Evolutionary conservation across 2,888 invertebrate species (phyloP).

Genomic region (Xestia c-nigrum): DNA sequence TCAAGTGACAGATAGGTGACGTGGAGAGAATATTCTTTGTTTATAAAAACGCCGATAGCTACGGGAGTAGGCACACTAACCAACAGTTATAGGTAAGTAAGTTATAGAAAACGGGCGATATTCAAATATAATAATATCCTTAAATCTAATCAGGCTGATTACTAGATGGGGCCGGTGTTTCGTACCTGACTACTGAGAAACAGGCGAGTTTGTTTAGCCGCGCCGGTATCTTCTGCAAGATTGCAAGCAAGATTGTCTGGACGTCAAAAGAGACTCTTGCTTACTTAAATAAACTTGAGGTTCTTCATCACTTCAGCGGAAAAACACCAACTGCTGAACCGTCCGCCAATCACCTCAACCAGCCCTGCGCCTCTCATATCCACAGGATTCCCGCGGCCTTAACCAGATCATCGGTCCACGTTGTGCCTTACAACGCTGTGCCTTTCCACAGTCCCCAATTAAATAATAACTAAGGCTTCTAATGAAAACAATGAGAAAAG

Average conservation of each 20-base stretch:
- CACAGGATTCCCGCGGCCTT: not conserved
- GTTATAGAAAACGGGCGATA: not conserved
- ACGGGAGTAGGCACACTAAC: too few relatives aligned
- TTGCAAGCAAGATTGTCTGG: too few relatives aligned
- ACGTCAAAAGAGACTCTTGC: too few relatives aligned
- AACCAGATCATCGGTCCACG: not conserved
- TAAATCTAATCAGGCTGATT: not conserved
- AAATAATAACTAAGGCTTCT: not conserved
- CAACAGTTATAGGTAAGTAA: too few relatives aligned
- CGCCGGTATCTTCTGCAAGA: too few relatives aligned
- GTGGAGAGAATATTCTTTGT: too few relatives aligned
- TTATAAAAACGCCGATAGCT: too few relatives aligned
- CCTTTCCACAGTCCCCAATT: not conserved
- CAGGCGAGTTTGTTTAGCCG: too few relatives aligned
- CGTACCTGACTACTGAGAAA: too few relatives aligned
- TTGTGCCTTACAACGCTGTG: not conserved
- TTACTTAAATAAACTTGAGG: too few relatives aligned
- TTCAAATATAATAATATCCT: not conserved
- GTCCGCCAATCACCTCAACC: not conserved
- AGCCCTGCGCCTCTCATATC: not conserved
- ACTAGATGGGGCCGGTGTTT: too few relatives aligned
- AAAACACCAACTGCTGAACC: not conserved
- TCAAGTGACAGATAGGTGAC: too few relatives aligned
- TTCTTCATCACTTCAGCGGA: not conserved
- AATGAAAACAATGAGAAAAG: constrained; percentile 12